Evolutionary conservation across 2,113 vertebrate species (phyloP).

Genomic region (Pogonocichla stellata): DNA sequence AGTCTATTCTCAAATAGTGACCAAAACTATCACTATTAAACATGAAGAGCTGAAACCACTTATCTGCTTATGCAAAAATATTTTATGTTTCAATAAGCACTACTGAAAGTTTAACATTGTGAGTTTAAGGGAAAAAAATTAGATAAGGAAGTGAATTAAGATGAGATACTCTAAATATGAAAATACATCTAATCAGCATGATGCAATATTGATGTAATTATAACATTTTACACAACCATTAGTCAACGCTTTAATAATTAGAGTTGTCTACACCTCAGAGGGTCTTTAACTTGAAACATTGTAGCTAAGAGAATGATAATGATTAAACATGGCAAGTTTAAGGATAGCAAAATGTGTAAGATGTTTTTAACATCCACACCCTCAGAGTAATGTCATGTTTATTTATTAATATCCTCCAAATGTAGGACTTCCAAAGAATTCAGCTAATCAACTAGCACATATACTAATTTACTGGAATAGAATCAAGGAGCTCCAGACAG

Average conservation of each 20-base stretch:
- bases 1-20: neutral
- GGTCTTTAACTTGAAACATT: neutral
- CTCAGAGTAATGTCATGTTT: neutral
- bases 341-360: neutral
- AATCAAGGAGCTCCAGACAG: neutral
- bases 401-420: neutral
- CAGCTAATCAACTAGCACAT: neutral
- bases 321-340: neutral
- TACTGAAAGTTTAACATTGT: neutral
- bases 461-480: neutral
- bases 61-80: neutral
- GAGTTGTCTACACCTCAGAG: neutral
- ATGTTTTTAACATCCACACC: neutral
- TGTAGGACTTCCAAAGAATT: neutral
- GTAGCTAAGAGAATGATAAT: neutral
- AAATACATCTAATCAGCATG: neutral
- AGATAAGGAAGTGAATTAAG: neutral
- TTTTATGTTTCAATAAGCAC: neutral
- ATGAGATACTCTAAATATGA: neutral
- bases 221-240: conserved; percentile 3
- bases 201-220: neutral
- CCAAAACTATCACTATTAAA: neutral
- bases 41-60: neutral
- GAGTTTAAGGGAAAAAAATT: neutral
- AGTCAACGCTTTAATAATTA: conserved; percentile 46